These are phyloP conservation scores for Eupelmus urozonus DNA, from an alignment of 2,888 invertebrate genomes.

Conservation along the genomic window DNA sequence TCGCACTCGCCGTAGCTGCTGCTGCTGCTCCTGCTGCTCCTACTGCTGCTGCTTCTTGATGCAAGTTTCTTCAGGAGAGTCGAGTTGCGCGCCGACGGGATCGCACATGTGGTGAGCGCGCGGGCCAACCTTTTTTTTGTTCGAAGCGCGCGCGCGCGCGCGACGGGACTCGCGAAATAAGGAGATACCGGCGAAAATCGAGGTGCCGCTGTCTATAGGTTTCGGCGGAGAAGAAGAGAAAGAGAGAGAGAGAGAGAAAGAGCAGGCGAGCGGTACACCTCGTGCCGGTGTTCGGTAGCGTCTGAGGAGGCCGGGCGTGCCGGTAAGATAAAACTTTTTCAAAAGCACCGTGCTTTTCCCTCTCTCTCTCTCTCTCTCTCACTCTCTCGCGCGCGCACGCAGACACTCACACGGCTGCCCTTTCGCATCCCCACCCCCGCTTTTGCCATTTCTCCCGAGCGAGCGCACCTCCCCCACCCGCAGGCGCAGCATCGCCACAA, in stretches of 20 bases:
- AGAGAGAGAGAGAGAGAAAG: background rate
- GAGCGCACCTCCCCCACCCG: background rate
- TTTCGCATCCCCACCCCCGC: constrained; percentile 25
- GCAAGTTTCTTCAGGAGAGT: no score
- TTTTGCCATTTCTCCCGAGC: constrained; percentile 47
- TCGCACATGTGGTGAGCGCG: no score
- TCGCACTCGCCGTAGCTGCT: background rate
- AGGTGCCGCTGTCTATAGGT: no score
- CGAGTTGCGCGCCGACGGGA: no score
- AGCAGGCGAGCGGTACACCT: constrained; percentile 65
- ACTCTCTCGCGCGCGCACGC: constrained; percentile 22
- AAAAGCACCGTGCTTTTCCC: constrained; percentile 67
- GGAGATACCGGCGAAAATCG: no score
- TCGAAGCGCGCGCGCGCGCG: no score
- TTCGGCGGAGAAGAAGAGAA: background rate
- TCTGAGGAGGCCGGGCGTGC: constrained; percentile 72
- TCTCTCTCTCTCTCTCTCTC: constrained; percentile 38
- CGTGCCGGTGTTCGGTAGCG: constrained; percentile 75
- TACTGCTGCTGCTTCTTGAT: no score
- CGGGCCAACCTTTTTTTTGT: no score
- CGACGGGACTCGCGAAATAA: no score
- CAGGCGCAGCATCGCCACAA: background rate
- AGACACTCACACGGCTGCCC: constrained; percentile 9
- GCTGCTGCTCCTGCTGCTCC: no score
- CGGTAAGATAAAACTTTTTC: constrained; percentile 76